These are phyloP conservation scores for Daptonema setosum DNA, from an alignment of 2,888 invertebrate genomes.

Conservation along the genomic window DNA sequence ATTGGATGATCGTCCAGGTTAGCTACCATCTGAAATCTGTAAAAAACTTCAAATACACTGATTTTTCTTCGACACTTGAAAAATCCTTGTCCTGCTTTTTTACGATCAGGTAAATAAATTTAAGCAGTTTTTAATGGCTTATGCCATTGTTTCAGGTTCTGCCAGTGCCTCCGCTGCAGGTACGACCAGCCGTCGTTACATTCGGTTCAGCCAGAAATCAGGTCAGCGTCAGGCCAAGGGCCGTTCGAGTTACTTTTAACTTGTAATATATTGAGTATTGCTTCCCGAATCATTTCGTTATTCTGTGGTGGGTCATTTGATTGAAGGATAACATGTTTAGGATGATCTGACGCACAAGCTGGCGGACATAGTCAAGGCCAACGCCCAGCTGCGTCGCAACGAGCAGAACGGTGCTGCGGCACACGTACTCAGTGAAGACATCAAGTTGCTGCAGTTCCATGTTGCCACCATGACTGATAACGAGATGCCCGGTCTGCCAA, in stretches of 20 bases:
- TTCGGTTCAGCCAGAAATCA: conserved; percentile 91
- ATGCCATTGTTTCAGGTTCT: too few relatives aligned
- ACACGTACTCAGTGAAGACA: conserved; percentile 85
- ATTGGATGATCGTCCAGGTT: conserved; percentile 90
- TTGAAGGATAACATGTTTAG: too few relatives aligned
- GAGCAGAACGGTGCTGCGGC: conserved; percentile 91
- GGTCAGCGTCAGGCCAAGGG: conserved; percentile 18
- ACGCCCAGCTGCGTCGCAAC: conserved; percentile 79
- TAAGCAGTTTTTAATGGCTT: too few relatives aligned
- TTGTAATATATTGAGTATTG: not conserved
- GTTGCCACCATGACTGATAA: conserved; percentile 94
- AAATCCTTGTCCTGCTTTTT: too few relatives aligned
- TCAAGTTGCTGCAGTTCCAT: conserved; percentile 91
- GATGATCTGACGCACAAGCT: conserved; percentile 98
- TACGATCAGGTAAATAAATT: too few relatives aligned
- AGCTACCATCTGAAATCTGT: too few relatives aligned
- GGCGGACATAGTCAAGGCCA: conserved; percentile 89
- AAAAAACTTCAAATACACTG: too few relatives aligned
- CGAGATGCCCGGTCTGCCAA: conserved; percentile 88
- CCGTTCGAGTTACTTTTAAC: too few relatives aligned
- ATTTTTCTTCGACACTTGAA: too few relatives aligned
- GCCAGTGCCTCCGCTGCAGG: conserved; percentile 84
- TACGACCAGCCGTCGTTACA: conserved; percentile 94
- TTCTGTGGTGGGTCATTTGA: too few relatives aligned
- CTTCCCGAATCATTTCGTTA: too few relatives aligned